Base-by-base conservation (phyloP, 2,797 vertebrate genomes). In the Sebastes itinus region DNA sequence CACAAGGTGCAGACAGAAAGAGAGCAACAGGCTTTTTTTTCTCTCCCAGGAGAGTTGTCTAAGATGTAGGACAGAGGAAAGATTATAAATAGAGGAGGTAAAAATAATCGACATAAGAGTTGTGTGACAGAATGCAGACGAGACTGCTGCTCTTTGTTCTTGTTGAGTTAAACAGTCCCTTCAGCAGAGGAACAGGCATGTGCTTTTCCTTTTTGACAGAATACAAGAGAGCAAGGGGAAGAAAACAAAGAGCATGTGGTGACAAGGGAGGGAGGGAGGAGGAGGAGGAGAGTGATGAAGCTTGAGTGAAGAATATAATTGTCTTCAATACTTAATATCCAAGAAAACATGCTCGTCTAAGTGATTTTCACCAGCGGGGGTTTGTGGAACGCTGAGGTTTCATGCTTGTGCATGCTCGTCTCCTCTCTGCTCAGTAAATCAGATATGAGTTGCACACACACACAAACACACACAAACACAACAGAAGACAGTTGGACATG, bases 71-170 rank as follows among this genome's bases (percentile, higher is more conserved):
- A 92, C 93, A 93, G 87, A 93, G 85, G 71, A 86, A 64, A 76
- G 80, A 91, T 94, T 95, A 95, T 90, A 94, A 94, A 95, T 95
- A 94, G 91, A 91, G 70, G 42, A 70, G 83, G 83, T 94, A 92
- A 94, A 95, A 94, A 95, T 93, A 93, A 92, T 92, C 82, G 54
- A 88, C 85, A 77, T 25, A 71, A 78, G 68, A 87, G 75, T 80
- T 66, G 67, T 85, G 83, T 91, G 92, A 90, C 88, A 89, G 82
- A 46, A 74, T 58, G 28, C 70, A 86, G 84, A 84, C 80, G 64
- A 56, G 78, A 61, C 76, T 56, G 82, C 42, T 7, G 46, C 71
- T 84, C 84, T 89, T 87, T 82, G 80, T 90, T 90, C 80, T 79
- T 25, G 82, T 64, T 28, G 62, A 66, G 82, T 84, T 84, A 72